Percentiles rank a stretch among this genome's conserved stretches.
phyloP scores from a whole-genome alignment of 2,113 vertebrate species.

The Aptenodytes patagonicus region DNA sequence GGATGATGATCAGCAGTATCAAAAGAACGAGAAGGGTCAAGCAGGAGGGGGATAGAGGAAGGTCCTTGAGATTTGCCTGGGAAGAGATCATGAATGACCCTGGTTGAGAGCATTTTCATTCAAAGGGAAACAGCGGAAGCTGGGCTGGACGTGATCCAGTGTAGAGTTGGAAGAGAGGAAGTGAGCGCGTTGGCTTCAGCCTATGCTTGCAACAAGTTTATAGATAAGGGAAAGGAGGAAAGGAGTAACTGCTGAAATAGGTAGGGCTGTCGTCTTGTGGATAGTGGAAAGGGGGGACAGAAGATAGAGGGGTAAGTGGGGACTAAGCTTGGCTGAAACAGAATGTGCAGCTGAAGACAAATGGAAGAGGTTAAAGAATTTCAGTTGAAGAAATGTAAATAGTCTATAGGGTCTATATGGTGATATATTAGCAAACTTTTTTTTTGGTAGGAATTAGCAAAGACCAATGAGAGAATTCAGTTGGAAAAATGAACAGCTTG shows the following conservation, averaged over 20 bases:
- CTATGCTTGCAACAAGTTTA: neutral
- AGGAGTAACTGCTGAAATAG: neutral
- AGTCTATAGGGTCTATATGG: neutral
- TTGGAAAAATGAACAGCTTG: neutral
- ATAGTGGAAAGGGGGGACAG: fast-evolving
- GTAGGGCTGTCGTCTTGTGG: neutral
- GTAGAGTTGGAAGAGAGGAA: neutral
- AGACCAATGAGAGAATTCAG: neutral
- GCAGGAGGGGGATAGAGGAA: neutral
- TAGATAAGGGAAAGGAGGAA: neutral
- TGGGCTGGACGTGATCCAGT: neutral
- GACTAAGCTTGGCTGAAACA: neutral
- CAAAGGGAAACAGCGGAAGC: neutral
- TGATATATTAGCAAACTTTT: neutral
- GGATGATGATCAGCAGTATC: neutral
- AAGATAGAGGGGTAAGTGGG: neutral
- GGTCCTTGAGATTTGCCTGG: neutral
- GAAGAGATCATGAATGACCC: neutral
- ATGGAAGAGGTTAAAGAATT: neutral
- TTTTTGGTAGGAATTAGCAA: neutral
- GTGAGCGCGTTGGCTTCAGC: neutral
- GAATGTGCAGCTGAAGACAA: neutral
- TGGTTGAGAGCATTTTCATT: neutral
- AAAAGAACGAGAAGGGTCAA: neutral
- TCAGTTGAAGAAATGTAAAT: neutral